Base-by-base conservation (phyloP, 2,888 invertebrate species). In the Ischnus inquisitorius region DNA sequence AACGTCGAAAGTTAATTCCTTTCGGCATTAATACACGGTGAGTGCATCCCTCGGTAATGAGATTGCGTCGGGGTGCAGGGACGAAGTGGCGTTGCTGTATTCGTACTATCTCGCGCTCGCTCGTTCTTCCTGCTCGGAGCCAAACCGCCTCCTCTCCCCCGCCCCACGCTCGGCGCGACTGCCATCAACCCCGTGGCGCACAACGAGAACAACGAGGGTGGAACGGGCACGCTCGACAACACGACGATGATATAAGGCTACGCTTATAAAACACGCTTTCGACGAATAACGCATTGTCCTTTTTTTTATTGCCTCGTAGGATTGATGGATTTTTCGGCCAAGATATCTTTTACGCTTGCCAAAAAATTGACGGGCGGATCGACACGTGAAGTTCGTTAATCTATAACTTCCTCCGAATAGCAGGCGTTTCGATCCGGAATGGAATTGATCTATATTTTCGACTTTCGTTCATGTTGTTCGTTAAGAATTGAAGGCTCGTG, bases 1-100 rank as follows among this genome's bases (percentile, higher is more conserved):
- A 90, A 90, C 90, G 89, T 89, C 87, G 90, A 92, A 92, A 92
- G 91, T 92, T 93, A 92, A 93, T 93, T 92, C 90, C 91, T 92
- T 90, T 90, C 88, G 91, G 92, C 90, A 93, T 92, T 93, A 92
- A 92, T 92, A 93, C 90, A 88, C 88, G 89, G 87, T 86, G 90
- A 90, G 90, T 90, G 92, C 89, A 91, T 89, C 90, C 86, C 87
- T 80, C 88, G 86, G 88, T 91, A 91, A 91, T 91, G 91, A 91
- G 90, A 91, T 90, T 91, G 91, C 89, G 88, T 86, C 87, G 76
- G 86, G 86, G 85, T 43, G 79, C 75, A 77, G 84, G 71, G 79
- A 81, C 68, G 78, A 67, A 74, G 41, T 25, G 48, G 64, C 81
- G 71, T 43, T 39, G 60, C 71, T 79, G 19, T 67, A 19, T 65